Base-by-base conservation (phyloP, 1,140 invertebrate species). In the Drosophila athabasca region DNA sequence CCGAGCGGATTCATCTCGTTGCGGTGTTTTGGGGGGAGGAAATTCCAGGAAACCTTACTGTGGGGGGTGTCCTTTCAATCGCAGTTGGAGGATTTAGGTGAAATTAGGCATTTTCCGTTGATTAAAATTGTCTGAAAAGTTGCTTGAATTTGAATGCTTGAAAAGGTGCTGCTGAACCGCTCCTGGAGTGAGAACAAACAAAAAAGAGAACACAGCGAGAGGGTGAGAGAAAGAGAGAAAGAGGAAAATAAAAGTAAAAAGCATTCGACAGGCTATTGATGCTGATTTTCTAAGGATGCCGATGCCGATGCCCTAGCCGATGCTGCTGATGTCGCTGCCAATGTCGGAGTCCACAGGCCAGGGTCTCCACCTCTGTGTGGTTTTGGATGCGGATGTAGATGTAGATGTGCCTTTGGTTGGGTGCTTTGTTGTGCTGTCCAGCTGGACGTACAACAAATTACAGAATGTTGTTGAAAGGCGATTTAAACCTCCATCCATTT, bases 271-370 rank as follows among this genome's bases (percentile, higher is more conserved):
- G 66, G 79, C 82, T 79, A 88, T 87, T 87, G 82, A 87, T 87
- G 82, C 79, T 88, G 82, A 82, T 87, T 87, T 88, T 87, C 74
- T 79, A 82, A 87, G 82, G 82, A 82, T 75, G 79, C 62, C 77
- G 50, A 73, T 73, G 66, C 44, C 50, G 7, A 41, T 53, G 64
- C 17, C 17, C 1, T 1, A 19, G 17, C 17, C 17, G 17, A 19
- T 19, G 17, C 17, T 75, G 79, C 62, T 74, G 50, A 73, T 73
- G 66, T 50, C 50, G 7, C 26, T 53, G 64, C 9, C 19, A 54
- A 73, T 58, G 71, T 39, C 35, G 11, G 35, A 13, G 35, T 2
- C 11, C 11, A 39, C 11, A 11, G 35, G 3, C 11, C 8, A 8
- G 29, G 11, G 15, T 26, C 43, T 29, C 39, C 22, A 44, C 19